phyloP scores from a whole-genome alignment of 2,113 vertebrate species.

The Mohoua ochrocephala region DNA sequence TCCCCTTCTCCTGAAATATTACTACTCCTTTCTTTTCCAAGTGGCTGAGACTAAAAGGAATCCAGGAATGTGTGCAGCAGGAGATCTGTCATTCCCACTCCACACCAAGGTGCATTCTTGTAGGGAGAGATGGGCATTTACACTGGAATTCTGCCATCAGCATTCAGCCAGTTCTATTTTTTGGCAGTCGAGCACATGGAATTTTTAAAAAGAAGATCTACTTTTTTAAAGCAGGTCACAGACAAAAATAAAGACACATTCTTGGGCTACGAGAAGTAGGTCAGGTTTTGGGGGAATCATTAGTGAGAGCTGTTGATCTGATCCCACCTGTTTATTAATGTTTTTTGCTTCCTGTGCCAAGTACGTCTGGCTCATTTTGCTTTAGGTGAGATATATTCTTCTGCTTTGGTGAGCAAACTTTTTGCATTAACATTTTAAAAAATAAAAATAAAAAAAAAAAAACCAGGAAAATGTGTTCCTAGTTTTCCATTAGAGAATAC shows the following conservation, averaged over 20 bases:
- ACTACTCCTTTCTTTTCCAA: not conserved
- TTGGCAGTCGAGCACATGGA: constrained; percentile 16
- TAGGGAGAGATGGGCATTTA: constrained; percentile 58
- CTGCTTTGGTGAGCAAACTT: not conserved
- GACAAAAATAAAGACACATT: constrained; percentile 58
- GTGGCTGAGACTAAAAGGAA: constrained; percentile 2
- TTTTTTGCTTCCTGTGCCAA: not conserved
- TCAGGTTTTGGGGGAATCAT: constrained; percentile 48
- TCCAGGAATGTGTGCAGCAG: constrained; percentile 7
- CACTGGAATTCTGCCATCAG: constrained; percentile 38
- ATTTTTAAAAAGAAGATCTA: constrained; percentile 36
- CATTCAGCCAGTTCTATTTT: constrained; percentile 22
- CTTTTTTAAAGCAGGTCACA: constrained; percentile 47
- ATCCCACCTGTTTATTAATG: not conserved
- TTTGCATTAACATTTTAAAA: not conserved
- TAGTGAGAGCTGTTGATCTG: not conserved
- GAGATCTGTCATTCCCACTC: constrained; percentile 26
- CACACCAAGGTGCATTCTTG: constrained; percentile 37
- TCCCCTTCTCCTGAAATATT: not conserved
- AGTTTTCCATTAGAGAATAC: constrained; percentile 32
- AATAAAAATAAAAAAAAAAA: not conserved
- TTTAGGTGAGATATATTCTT: not conserved
- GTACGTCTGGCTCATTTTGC: not conserved
- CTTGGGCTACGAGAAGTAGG: constrained; percentile 54
- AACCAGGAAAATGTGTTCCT: not conserved